A percentile compares a stretch with the other conserved stretches of the same genome.
These are phyloP conservation scores for Thryonomys swinderianus DNA, from an alignment of 2,113 vertebrate genomes.

Conservation along the genomic window DNA sequence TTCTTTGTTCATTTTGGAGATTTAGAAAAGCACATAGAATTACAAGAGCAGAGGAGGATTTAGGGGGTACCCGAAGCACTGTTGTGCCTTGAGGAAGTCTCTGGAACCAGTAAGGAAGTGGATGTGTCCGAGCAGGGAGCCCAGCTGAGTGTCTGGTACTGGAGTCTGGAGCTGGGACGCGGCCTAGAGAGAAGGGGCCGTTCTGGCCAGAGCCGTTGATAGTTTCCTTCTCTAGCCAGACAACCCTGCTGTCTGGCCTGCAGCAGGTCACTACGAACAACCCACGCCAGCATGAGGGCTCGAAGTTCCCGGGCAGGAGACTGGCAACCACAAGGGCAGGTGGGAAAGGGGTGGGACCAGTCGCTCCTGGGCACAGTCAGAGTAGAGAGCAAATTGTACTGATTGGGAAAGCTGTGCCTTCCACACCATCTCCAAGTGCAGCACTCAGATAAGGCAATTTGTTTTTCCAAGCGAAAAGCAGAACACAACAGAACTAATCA, in stretches of 20 bases:
- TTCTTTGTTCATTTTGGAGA: not conserved
- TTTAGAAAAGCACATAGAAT: not conserved
- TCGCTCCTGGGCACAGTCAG: rapidly evolving
- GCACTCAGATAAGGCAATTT: not conserved
- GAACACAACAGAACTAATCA: too few species aligned
- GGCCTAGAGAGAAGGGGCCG: not conserved
- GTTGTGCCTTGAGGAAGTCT: rapidly evolving
- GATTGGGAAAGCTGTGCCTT: not conserved
- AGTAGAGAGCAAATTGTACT: rapidly evolving
- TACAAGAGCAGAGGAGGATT: too few species aligned
- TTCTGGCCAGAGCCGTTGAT: rapidly evolving
- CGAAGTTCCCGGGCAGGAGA: rapidly evolving
- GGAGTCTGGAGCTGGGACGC: not conserved
- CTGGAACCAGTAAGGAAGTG: not conserved
- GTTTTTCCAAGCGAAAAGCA: not conserved
- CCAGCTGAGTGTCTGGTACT: rapidly evolving
- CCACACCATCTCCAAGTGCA: rapidly evolving
- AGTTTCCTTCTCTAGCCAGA: rapidly evolving
- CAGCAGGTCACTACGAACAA: rapidly evolving
- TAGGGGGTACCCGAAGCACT: too few species aligned
- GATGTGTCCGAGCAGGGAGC: rapidly evolving
- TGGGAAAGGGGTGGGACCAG: rapidly evolving
- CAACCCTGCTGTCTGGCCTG: rapidly evolving
- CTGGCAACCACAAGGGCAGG: rapidly evolving
- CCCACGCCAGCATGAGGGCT: rapidly evolving